Conservation (phyloP, 2,888 invertebrate species). For the Elegia similella region DNA sequence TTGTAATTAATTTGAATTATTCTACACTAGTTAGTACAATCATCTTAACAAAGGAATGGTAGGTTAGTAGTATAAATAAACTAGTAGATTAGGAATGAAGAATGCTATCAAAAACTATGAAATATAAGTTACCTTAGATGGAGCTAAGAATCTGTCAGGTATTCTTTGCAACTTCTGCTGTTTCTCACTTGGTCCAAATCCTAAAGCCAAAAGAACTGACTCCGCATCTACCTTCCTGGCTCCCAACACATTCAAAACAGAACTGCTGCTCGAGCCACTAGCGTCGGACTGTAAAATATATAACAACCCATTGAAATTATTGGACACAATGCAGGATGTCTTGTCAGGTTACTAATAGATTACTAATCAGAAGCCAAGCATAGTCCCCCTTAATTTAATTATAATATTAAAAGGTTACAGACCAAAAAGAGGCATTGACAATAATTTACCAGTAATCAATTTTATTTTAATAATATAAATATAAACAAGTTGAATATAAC, state of each 20-base stretch:
- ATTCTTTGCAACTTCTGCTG: conserved; percentile 88
- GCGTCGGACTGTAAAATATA: conserved; percentile 62
- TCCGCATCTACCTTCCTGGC: conserved; percentile 94
- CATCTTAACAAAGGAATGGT: no score
- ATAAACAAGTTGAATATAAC: no score
- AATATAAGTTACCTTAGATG: conserved; percentile 83
- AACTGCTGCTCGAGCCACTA: conserved; percentile 83
- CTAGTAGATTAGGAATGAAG: no score
- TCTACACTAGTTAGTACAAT: background rate
- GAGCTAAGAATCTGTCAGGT: conserved; percentile 90
- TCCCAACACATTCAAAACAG: conserved; percentile 92
- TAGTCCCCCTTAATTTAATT: no score
- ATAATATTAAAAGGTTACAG: no score
- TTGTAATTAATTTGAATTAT: background rate
- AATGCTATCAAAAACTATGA: background rate
- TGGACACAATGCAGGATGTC: no score
- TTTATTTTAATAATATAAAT: no score
- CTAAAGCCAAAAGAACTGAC: conserved; percentile 90
- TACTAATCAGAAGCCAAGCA: background rate
- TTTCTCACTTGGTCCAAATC: conserved; percentile 88
- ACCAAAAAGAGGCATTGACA: no score
- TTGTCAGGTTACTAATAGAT: no score
- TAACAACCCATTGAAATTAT: background rate
- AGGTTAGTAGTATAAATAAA: no score
- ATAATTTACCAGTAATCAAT: no score